Evolutionary conservation across 2,113 vertebrate genomes (phyloP).

Genomic region (Eubucco bourcierii): DNA sequence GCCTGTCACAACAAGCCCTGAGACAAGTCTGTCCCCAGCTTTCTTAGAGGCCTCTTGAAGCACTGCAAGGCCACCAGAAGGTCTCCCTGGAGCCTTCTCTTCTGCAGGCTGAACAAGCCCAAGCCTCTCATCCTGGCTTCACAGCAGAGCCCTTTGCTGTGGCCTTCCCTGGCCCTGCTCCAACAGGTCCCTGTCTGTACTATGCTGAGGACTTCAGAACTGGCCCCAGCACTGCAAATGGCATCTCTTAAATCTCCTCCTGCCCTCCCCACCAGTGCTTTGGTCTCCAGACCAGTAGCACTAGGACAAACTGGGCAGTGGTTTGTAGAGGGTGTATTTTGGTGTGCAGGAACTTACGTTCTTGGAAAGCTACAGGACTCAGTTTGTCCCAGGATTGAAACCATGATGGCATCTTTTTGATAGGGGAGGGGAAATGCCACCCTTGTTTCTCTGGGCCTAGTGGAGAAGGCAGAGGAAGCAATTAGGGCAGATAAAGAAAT

Average conservation of each 20-base stretch:
- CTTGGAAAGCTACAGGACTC: not conserved
- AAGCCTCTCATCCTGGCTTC: no score
- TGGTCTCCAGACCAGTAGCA: fast-evolving
- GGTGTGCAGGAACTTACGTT: not conserved
- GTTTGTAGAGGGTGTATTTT: not conserved
- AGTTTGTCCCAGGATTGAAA: not conserved
- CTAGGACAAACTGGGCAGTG: not conserved
- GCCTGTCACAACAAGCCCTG: not conserved
- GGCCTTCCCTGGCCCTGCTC: no score
- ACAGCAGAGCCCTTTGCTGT: no score
- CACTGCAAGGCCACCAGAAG: not conserved
- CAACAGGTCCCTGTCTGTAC: no score
- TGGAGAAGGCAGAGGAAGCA: constrained; percentile 15
- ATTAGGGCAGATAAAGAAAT: constrained; percentile 28
- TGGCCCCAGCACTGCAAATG: not conserved
- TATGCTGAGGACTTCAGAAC: not conserved
- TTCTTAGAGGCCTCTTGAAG: not conserved
- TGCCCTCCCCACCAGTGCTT: not conserved
- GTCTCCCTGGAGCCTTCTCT: not conserved
- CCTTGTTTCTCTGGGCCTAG: not conserved
- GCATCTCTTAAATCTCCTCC: not conserved
- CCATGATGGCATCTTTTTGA: fast-evolving
- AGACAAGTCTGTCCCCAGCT: not conserved
- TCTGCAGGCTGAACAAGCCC: not conserved
- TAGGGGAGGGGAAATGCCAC: not conserved